Percentiles rank a stretch among this genome's conserved stretches.
phyloP scores from a whole-genome alignment of 2,113 vertebrate genomes.

The Clarias macrocephalus region DNA sequence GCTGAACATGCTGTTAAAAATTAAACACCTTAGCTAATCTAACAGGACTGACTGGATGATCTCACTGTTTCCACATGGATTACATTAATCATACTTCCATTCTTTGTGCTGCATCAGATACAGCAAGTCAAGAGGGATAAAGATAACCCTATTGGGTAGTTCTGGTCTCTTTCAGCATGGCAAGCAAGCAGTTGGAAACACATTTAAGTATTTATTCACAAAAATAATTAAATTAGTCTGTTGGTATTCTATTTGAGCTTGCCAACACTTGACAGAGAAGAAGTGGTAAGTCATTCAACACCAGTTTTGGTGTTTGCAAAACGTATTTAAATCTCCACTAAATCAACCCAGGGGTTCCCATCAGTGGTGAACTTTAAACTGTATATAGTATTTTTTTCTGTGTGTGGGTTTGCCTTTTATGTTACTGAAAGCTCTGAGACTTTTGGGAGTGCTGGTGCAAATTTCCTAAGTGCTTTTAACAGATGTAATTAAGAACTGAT shows the following conservation, averaged over 20 bases:
- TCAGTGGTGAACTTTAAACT: background rate
- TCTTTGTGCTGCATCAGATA: slow-evolving; percentile 33
- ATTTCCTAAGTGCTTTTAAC: background rate
- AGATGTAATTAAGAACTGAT: background rate
- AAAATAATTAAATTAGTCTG: background rate
- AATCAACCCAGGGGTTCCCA: background rate
- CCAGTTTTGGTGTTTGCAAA: background rate
- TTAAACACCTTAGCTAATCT: slow-evolving; percentile 13
- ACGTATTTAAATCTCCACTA: background rate
- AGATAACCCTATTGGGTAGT: slow-evolving; percentile 1
- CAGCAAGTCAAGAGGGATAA: slow-evolving; percentile 31
- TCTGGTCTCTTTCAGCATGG: background rate
- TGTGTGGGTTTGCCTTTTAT: background rate
- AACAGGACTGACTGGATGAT: slow-evolving; percentile 33
- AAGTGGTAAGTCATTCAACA: background rate
- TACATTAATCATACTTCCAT: slow-evolving; percentile 44
- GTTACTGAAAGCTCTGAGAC: background rate
- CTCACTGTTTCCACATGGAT: slow-evolving; percentile 41
- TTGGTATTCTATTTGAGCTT: background rate
- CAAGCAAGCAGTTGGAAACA: background rate
- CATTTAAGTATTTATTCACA: background rate
- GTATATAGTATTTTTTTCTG: background rate
- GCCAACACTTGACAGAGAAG: background rate
- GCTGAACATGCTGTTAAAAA: slow-evolving; percentile 20
- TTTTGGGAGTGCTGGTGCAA: background rate